phyloP scores from a whole-genome alignment of 1,140 invertebrate genomes.

The Liolophura sinensis region DNA sequence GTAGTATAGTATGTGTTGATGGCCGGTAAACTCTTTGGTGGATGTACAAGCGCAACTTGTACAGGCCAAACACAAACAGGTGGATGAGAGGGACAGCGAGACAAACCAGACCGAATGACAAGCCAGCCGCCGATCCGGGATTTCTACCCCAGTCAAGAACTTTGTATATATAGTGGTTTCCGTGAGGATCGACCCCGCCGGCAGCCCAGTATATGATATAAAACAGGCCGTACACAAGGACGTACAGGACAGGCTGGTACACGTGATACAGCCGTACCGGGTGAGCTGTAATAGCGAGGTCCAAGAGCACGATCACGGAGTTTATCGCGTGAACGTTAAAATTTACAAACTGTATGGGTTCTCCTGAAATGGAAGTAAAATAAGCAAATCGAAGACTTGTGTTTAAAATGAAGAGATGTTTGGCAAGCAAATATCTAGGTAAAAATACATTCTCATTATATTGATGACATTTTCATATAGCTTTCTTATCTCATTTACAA shows the following conservation, averaged over 20 bases:
- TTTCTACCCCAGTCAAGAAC: constrained; percentile 34
- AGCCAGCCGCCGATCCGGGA: constrained; percentile 21
- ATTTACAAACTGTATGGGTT: constrained; percentile 11
- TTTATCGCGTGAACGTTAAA: constrained; percentile 35
- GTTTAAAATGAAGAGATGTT: too few relatives aligned
- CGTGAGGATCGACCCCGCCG: constrained; percentile 12
- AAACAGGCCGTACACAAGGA: constrained; percentile 30
- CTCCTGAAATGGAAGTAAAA: too few relatives aligned
- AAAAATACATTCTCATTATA: too few relatives aligned
- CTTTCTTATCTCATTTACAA: too few relatives aligned
- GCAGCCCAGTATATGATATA: constrained; percentile 33
- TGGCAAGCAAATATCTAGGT: too few relatives aligned
- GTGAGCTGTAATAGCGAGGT: constrained; percentile 24
- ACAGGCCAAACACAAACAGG: constrained; percentile 35
- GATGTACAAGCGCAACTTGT: constrained; percentile 33
- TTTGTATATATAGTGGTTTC: constrained; percentile 24
- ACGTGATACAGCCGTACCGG: constrained; percentile 39
- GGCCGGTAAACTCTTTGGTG: constrained; percentile 12
- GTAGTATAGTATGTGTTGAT: too few relatives aligned
- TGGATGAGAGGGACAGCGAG: constrained; percentile 34
- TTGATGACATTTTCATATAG: too few relatives aligned
- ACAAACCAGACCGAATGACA: constrained; percentile 20
- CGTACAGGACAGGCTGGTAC: constrained; percentile 33
- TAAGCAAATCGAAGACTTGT: too few relatives aligned
- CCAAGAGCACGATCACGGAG: constrained; percentile 36